Percentiles rank a stretch among this genome's conserved stretches.
These are phyloP conservation scores for Parazoanthus swiftii DNA, from an alignment of 92 coral and sea anemone species.

Conservation along the genomic window DNA sequence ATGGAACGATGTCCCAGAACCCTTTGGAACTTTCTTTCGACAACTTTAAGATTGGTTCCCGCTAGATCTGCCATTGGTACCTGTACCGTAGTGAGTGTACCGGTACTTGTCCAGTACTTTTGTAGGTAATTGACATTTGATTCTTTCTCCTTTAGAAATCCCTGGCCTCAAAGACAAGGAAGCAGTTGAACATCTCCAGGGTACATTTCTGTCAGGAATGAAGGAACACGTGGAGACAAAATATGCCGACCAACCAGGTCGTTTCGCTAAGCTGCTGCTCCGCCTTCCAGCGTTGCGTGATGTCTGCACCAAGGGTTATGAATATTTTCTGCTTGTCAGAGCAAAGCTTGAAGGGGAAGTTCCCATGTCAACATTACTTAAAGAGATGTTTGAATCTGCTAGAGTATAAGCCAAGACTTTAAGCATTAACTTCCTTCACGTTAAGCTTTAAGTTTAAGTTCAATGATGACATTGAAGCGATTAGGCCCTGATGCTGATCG, in stretches of 20 bases:
- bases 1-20: no score
- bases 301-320: constrained; percentile 92
- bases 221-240: constrained; percentile 78
- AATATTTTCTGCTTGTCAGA: constrained; percentile 82
- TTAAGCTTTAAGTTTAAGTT: no score
- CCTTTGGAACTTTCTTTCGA: no score
- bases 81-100: background rate
- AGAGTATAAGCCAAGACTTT: constrained; percentile 46
- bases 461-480: no score
- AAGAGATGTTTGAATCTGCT: constrained; percentile 96
- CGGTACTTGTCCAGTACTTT: background rate
- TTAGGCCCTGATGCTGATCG: no score
- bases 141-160: constrained; percentile 56
- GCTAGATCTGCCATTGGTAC: background rate
- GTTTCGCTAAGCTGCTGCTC: constrained; percentile 89
- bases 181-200: constrained; percentile 72
- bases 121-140: background rate
- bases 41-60: no score
- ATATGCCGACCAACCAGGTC: constrained; percentile 80
- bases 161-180: constrained; percentile 71
- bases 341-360: constrained; percentile 94
- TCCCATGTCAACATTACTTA: constrained; percentile 88
- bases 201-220: constrained; percentile 77
- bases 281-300: constrained; percentile 94
- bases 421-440: no score